Conservation (phyloP, 2,888 invertebrate genomes). For the Argyresthia albistria region DNA sequence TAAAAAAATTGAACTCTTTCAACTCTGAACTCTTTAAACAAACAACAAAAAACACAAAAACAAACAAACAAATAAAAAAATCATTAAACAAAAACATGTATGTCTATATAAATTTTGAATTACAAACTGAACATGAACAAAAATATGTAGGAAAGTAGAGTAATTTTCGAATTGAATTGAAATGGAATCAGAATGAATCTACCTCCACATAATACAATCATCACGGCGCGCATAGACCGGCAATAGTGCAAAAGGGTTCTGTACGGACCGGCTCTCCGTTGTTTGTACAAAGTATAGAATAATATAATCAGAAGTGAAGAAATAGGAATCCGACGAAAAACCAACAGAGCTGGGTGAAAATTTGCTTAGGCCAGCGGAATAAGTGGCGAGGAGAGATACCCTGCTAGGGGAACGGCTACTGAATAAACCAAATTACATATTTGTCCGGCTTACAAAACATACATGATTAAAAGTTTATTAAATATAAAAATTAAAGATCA, state of each 20-base stretch:
- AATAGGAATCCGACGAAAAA: conserved; percentile 68
- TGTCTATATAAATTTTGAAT: too few species aligned
- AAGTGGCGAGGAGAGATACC: conserved; percentile 54
- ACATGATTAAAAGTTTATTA: background rate
- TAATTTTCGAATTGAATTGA: too few species aligned
- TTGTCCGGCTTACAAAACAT: background rate
- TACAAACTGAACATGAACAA: too few species aligned
- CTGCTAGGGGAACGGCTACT: conserved; percentile 23
- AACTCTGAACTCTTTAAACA: too few species aligned
- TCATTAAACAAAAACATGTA: too few species aligned
- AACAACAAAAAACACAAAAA: too few species aligned
- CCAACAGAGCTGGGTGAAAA: conserved; percentile 62
- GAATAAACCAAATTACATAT: background rate
- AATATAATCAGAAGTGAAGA: conserved; percentile 72
- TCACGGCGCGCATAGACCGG: conserved; percentile 20
- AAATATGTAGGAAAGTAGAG: too few species aligned
- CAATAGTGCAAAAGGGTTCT: conserved; percentile 67
- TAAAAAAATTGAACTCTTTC: too few species aligned
- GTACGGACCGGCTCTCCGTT: conserved; percentile 32
- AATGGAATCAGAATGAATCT: background rate
- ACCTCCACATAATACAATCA: conserved; percentile 28
- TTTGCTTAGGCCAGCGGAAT: conserved; percentile 73
- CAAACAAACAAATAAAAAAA: too few species aligned
- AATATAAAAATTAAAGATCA: too few species aligned
- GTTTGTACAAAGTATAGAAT: conserved; percentile 70